Base-by-base conservation (phyloP, 35 echinoderm and acorn worm species). In the Hemicentrotus pulcherrimus region DNA sequence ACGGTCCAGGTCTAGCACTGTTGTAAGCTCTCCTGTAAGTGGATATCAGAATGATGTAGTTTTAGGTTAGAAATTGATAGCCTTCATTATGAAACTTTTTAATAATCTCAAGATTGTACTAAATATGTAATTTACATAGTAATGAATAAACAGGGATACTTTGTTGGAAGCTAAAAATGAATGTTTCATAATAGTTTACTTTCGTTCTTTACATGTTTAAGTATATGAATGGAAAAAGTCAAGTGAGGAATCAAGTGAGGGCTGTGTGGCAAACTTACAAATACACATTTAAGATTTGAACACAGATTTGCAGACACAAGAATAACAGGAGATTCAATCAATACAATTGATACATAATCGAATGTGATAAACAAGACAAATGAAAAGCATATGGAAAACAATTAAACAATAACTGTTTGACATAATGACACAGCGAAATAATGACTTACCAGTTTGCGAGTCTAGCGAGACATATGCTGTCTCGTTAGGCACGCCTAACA, bases 11-110 rank as follows among this genome's bases (percentile, higher is more conserved):
- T 47, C n/a, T 28, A 48, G 32, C 10, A 47, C 41, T 47, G 91
- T 93, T 19, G 91, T 93, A 46, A 93, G 91, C n/a, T 93, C 91
- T 31, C 91, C 91, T 93, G 91, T 55, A 58, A 58, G 58, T 46
- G 5, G 30, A 93, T 46, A 22, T 16, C 10, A 58, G 24, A 50
- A 50, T 93, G 30, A 50, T 58, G 9, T 18, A 90, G 46, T n/a
- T 90, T 41, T 31, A 9, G 22, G 86, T 2, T 86, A 9, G 86
- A 31, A 33, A 86, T 12, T 86, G 5, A 11, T 1, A 33, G 14
- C n/a, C 9, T 86, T 2, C 2, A 16, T 86, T 31, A 31, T 86
- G 32, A 12, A 12, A 1, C 70, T 4, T 30, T 85, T 19, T 0
- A 85, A 19, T 41, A 41, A 41, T 41, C 35, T 3, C 35, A 41